Base-by-base conservation (phyloP, 2,797 vertebrate species). In the Lerista edwardsae region DNA sequence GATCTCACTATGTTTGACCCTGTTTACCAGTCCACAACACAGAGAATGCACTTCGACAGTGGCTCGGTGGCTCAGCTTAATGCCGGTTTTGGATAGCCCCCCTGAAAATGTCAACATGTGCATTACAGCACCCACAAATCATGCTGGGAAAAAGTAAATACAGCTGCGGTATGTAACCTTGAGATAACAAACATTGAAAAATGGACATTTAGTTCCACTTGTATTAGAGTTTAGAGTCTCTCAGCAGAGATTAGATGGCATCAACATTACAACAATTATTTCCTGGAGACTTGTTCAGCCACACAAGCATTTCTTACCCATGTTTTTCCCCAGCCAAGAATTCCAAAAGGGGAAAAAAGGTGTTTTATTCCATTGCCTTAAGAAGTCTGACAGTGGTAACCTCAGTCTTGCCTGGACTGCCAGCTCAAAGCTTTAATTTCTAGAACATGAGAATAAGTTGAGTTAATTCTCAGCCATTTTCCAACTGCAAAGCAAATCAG, bases 141-240 rank as follows among this genome's bases (percentile, higher is more conserved):
- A 64, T 29, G 17, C 39, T 51, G 19, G n/a, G 44, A 34, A 21
- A 78, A 80, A 55, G n/a, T 34, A 79, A 68, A 79, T 41, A n/a
- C 41, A 27, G 59, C 11, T 64, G 21, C 12, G 27, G 80, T 55
- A 72, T 17, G 41, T 72, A 82, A 77, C 31, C 41, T 51, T 41
- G 21, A 64, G 27, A 69, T 75, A 81, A 81, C n/a, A 51, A 75
- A 82, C 14, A 21, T 27, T 76, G 73, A 64, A 71, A 76, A 82
- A 69, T n/a, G 62, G 57, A 51, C 57, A 64, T 64, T 83, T 68
- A 47, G 27, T 79, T 79, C 5, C 31, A 61, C 59, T 68, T 79
- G 19, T 61, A 61, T 79, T 65, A 62, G 15, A 57, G 47, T 81
- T 80, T 65, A 80, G 57, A 77, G 75, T 61, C 31, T 61, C 51